Evolutionary conservation across 1,140 invertebrate species (phyloP).

Genomic region (Drosophila busckii): DNA sequence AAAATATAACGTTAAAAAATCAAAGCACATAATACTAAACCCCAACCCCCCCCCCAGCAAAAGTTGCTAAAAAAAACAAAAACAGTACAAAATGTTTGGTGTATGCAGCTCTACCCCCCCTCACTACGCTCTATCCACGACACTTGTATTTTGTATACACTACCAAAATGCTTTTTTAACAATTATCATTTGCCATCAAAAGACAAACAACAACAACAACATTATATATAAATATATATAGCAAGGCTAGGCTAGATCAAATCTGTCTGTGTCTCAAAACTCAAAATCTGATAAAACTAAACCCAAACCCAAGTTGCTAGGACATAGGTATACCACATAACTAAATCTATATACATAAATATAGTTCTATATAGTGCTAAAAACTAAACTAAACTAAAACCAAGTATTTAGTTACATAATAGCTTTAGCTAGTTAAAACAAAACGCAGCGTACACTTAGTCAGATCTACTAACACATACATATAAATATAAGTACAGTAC

Average conservation of each 20-base stretch:
- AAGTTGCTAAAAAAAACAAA: conserved; percentile 18
- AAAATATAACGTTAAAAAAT: conserved; percentile 22
- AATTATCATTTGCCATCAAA: conserved; percentile 54
- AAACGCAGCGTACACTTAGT: conserved; percentile 22
- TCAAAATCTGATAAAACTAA: too few species aligned
- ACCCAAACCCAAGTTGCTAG: too few species aligned
- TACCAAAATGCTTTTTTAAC: conserved; percentile 47
- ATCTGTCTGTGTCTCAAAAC: too few species aligned
- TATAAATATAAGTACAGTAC: conserved; percentile 10
- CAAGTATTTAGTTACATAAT: conserved; percentile 37
- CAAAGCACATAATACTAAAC: conserved; percentile 11
- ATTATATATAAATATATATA: conserved; percentile 29
- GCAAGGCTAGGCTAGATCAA: too few species aligned
- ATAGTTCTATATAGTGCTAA: conserved; percentile 41
- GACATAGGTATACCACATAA: too few species aligned
- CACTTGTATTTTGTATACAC: conserved; percentile 3
- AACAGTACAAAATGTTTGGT: conserved; percentile 8
- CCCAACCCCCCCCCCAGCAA: conserved; percentile 19
- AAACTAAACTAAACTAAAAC: conserved; percentile 13
- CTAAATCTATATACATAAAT: conserved; percentile 8
- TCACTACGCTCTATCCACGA: conserved; percentile 2
- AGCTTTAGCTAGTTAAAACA: conserved; percentile 29
- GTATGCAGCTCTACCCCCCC: conserved; percentile 5
- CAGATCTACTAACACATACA: conserved; percentile 11
- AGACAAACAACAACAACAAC: conserved; percentile 11